Percentiles rank a stretch among this genome's conserved stretches.
Conservation (phyloP, 2,888 invertebrate species). For the Capitulum mitella region DNA sequence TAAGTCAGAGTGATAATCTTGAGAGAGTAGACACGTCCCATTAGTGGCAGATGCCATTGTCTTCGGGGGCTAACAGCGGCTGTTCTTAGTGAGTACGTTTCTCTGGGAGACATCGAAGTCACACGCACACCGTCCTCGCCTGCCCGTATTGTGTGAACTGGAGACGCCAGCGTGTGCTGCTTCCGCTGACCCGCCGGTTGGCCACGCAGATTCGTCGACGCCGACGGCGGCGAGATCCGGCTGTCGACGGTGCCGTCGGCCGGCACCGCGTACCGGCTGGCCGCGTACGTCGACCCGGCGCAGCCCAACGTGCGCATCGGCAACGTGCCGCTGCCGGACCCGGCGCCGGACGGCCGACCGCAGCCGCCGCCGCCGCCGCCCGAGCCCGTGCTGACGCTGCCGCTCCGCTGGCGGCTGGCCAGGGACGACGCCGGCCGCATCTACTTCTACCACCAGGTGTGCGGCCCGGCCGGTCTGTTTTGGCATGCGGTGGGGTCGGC, state of each 20-base stretch:
- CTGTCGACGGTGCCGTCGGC: neutral
- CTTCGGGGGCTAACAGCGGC: too few species aligned
- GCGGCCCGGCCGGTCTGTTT: slow-evolving; percentile 37
- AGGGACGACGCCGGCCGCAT: slow-evolving; percentile 71
- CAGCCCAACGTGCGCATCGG: slow-evolving; percentile 25
- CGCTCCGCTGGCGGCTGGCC: slow-evolving; percentile 80
- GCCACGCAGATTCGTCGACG: neutral
- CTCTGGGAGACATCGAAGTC: too few species aligned
- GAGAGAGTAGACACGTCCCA: too few species aligned
- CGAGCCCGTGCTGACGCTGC: slow-evolving; percentile 50
- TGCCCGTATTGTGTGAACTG: too few species aligned
- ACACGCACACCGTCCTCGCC: too few species aligned
- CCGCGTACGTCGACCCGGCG: slow-evolving; percentile 27
- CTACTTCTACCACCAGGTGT: slow-evolving; percentile 73
- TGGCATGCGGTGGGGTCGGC: too few species aligned
- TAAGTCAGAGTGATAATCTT: too few species aligned
- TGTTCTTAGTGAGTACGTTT: too few species aligned
- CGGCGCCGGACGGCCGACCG: slow-evolving; percentile 28
- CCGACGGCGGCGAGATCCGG: neutral
- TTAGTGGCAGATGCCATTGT: too few species aligned
- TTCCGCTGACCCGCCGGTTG: too few species aligned
- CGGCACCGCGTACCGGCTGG: slow-evolving; percentile 24
- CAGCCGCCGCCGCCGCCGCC: slow-evolving; percentile 38
- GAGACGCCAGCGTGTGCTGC: too few species aligned
- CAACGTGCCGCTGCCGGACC: slow-evolving; percentile 28